Evolutionary conservation across 2,113 vertebrate genomes (phyloP).

Genomic region (Ahaetulla prasina): DNA sequence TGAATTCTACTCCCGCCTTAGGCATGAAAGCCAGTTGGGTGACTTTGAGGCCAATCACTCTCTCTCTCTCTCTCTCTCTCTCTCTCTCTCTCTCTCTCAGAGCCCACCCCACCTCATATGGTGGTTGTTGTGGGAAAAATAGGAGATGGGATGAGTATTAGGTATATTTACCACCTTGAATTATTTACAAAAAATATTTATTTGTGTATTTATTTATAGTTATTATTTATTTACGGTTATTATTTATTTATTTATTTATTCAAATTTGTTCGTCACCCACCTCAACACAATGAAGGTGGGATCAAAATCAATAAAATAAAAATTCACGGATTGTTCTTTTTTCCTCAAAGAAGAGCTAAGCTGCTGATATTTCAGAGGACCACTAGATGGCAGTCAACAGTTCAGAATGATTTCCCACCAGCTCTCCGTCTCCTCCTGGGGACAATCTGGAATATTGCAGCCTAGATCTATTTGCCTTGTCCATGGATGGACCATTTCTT

Average conservation of each 20-base stretch:
- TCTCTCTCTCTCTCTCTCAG: neutral
- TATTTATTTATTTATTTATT: too few species aligned
- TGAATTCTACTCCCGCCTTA: too few species aligned
- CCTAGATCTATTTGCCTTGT: neutral
- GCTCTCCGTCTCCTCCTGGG: neutral
- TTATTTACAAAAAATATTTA: neutral
- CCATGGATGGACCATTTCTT: neutral
- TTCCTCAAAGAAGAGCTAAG: neutral
- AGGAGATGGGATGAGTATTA: neutral
- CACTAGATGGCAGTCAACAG: neutral
- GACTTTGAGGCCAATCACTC: too few species aligned
- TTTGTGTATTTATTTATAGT: neutral
- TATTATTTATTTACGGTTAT: too few species aligned
- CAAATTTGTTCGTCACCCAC: neutral
- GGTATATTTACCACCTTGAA: neutral
- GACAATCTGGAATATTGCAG: neutral
- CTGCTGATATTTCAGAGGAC: neutral
- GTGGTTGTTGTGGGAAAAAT: neutral
- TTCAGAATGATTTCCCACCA: neutral
- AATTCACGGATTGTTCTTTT: neutral
- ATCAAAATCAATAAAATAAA: neutral
- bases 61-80: too few species aligned
- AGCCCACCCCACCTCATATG: too few species aligned
- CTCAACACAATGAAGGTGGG: neutral
- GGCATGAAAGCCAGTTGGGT: too few species aligned